Base-by-base conservation (phyloP, 2,888 invertebrate species). In the Trisateles emortualis region DNA sequence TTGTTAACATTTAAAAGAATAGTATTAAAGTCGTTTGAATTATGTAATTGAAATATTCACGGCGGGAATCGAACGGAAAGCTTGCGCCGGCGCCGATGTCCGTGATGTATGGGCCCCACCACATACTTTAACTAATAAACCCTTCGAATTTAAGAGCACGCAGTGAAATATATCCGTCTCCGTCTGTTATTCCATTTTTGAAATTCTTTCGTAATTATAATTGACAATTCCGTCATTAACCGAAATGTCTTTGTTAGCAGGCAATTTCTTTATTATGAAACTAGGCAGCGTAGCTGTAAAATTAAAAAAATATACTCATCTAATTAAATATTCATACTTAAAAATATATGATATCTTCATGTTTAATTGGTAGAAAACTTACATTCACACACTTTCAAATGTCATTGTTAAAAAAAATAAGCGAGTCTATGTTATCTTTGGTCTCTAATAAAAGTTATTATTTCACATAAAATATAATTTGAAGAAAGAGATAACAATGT, bases 31-130 rank as follows among this genome's bases (percentile, higher is more conserved):
- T 59, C 49, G 52, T 64, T 35, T 65, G 44, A 57, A 61, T 72
- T 74, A 73, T 73, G 74, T 77, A 77, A 78, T 83, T 80, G 70
- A 78, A 74, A 79, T 76, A 79, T 78, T 83, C 81, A 75, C 78
- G 60, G 77, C 80, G 79, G 82, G 83, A 78, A 79, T 78, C 72
- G 78, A 80, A 82, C 76, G 72, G 78, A 82, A 76, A 82, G 78
- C 79, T 74, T 84, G 87, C 86, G 86, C 84, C 71, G 88, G 89
- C 90, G 91, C 89, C 90, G 86, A 65, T 73, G 61, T 51, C 73
- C 77, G 79, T 91, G 90, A 91, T 87, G 80, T 85, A 90, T 88
- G 86, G 85, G 78, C 84, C 86, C 86, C 83, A 81, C 88, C 83
- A 86, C 84, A 83, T 76, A 81, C 76, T 86, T 81, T n/a, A 74